These are phyloP conservation scores for Amphiduros pacificus DNA, from an alignment of 2,888 invertebrate genomes.

Conservation along the genomic window DNA sequence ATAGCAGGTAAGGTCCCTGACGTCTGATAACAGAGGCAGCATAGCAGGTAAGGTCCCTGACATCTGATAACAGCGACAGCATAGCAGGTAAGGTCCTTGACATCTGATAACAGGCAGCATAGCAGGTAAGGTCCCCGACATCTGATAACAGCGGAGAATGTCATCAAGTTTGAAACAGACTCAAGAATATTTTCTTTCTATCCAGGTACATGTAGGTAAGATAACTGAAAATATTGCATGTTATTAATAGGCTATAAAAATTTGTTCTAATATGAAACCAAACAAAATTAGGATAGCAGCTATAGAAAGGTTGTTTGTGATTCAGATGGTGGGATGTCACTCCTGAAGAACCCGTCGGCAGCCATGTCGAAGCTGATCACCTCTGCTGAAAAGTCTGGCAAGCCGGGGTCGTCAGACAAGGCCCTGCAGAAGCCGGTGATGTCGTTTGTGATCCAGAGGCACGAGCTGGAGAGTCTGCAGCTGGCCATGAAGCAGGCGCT, in stretches of 20 bases:
- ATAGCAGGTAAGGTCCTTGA: too few species aligned
- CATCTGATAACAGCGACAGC: too few species aligned
- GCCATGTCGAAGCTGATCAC: slow-evolving; percentile 75
- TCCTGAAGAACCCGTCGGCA: slow-evolving; percentile 86
- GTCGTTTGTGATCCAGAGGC: slow-evolving; percentile 75
- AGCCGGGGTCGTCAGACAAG: slow-evolving; percentile 36
- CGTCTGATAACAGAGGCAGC: too few species aligned
- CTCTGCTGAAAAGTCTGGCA: slow-evolving; percentile 40
- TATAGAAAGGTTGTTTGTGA: background rate
- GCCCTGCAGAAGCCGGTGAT: slow-evolving; percentile 80
- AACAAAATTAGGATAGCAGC: background rate
- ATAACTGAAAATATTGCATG: background rate
- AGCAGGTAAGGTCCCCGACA: too few species aligned
- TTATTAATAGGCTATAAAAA: too few species aligned
- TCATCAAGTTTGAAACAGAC: too few species aligned
- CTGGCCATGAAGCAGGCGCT: slow-evolving; percentile 87
- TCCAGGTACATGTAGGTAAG: background rate
- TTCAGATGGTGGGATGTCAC: slow-evolving; percentile 74
- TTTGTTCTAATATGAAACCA: too few species aligned
- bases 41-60: too few species aligned
- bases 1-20: too few species aligned
- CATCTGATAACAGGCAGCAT: too few species aligned
- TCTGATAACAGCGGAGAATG: too few species aligned
- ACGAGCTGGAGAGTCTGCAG: slow-evolving; percentile 81
- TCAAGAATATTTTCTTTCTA: too few species aligned